Evolutionary conservation across 2,888 invertebrate species (phyloP), one percentile per base, ranked within the genome.

Genomic region (Drosophila affinis): DNA sequence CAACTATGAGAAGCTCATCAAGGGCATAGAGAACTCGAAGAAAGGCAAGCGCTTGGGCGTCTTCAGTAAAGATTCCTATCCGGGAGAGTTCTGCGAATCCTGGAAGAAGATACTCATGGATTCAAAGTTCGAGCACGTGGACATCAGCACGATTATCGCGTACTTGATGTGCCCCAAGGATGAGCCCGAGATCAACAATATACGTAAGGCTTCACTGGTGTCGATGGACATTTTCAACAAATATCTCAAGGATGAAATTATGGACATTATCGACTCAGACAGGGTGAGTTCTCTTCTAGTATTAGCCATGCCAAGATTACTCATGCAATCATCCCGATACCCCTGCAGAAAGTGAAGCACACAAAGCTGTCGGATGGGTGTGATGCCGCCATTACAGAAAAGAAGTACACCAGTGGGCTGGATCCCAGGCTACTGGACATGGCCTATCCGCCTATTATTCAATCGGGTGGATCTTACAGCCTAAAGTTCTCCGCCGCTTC

Each of bases 381-480:
- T 1, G 99, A 99, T 91, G 94, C 96, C 14, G 98, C 98, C 0
- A 95, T 98, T 86, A 95, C 95, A n/a, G 98, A 98, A 91, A 98
- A 98, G 90, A 99, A 99, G 93, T 98, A 98, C 92, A 97, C 99
- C 2, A 95, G 96, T 10, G 97, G 97, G 2, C 96, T 98, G 1
- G 98, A 98, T 92, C 95, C 96, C 3, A 94, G 95, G 29, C 96
- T 98, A 91, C 94, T 99, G 4, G 99, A 99, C 89, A 97, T 98
- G 95, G 99, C 99, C 90, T 99, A 99, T 91, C 98, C 99, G 0
- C 97, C 99, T 0, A 99, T 99, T 67, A 98, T 99, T 88, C 99
- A 99, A 92, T 99, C 99, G 44, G 99, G 99, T 9, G 99, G 99
- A n/a, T 95, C 96, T 90, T 99, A 99, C 93, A 97, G 96, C 89